Percentiles rank a stretch among this genome's conserved stretches.
Evolutionary conservation across 1,140 invertebrate species (phyloP).

Genomic region (Nasonia vitripennis): DNA sequence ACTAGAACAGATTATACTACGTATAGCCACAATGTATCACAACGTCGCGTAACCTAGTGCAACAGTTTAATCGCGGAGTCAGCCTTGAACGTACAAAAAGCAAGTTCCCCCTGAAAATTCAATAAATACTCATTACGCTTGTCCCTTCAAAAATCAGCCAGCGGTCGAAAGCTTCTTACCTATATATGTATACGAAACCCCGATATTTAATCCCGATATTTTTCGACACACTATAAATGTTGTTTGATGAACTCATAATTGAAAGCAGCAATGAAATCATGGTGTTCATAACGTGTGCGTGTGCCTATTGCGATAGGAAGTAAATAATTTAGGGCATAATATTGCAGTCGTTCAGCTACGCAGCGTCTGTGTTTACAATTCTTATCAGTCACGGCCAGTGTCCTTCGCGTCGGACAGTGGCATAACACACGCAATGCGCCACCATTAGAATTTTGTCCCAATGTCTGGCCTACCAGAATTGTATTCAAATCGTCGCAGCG

Average conservation of each 20-base stretch:
- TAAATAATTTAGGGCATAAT: conserved; percentile 21
- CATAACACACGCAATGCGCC: neutral
- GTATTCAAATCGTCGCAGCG: neutral
- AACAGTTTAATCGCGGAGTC: neutral
- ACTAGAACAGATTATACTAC: neutral
- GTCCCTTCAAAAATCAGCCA: neutral
- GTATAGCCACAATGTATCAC: neutral
- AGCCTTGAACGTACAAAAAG: neutral
- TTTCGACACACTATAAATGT: too few relatives aligned
- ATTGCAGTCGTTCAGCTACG: neutral
- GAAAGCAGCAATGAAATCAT: too few relatives aligned
- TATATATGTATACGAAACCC: too few relatives aligned
- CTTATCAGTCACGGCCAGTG: conserved; percentile 32
- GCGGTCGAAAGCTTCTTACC: too few relatives aligned
- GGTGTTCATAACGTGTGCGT: too few relatives aligned
- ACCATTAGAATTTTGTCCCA: conserved; percentile 9
- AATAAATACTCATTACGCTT: neutral
- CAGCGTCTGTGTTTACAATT: conserved; percentile 21
- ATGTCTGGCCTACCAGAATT: neutral
- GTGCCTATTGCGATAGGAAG: neutral
- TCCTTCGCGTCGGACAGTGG: neutral
- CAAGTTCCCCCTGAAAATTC: neutral
- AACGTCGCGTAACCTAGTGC: neutral
- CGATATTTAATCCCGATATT: too few relatives aligned
- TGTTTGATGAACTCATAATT: too few relatives aligned